Percentiles rank a stretch among this genome's conserved stretches.
Evolutionary conservation across 1,140 invertebrate genomes (phyloP).

Genomic region (Meloidogyne chitwoodi): DNA sequence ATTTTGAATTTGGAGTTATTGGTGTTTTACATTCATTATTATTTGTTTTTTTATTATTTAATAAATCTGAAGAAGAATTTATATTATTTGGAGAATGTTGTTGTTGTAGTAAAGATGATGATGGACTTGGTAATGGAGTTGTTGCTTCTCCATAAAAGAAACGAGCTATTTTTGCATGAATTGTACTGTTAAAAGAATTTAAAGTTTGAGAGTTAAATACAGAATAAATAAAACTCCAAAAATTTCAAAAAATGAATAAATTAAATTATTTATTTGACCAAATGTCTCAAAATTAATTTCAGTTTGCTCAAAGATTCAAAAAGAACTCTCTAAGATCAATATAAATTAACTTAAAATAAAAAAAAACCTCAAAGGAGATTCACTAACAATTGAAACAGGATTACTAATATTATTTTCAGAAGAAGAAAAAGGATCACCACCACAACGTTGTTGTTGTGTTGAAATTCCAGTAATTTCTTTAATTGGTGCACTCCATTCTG

Average conservation of each 20-base stretch:
- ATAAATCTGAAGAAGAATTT: neutral
- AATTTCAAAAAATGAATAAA: too few species aligned
- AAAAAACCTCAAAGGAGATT: constrained; percentile 36
- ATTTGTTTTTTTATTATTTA: neutral
- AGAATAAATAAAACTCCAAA: too few species aligned
- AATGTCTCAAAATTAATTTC: neutral
- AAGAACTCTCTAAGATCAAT: neutral
- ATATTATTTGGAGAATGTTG: neutral
- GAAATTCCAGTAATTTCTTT: constrained; percentile 36
- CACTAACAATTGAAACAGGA: constrained; percentile 15
- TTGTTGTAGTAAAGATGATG: neutral
- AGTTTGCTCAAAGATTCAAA: neutral
- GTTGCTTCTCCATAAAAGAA: constrained; percentile 39
- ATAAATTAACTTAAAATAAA: neutral
- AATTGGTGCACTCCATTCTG: constrained; percentile 34
- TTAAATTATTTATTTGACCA: too few species aligned
- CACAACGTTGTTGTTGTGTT: constrained; percentile 23
- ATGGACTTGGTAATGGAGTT: neutral
- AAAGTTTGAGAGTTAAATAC: neutral
- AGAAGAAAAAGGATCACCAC: too few species aligned
- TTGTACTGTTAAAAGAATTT: constrained; percentile 27
- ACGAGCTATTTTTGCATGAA: constrained; percentile 41
- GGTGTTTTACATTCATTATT: constrained; percentile 16
- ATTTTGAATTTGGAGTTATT: constrained; percentile 5
- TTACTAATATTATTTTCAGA: constrained; percentile 1